phyloP scores from a whole-genome alignment of 2,888 invertebrate species.

The Leucoptera coffeella region DNA sequence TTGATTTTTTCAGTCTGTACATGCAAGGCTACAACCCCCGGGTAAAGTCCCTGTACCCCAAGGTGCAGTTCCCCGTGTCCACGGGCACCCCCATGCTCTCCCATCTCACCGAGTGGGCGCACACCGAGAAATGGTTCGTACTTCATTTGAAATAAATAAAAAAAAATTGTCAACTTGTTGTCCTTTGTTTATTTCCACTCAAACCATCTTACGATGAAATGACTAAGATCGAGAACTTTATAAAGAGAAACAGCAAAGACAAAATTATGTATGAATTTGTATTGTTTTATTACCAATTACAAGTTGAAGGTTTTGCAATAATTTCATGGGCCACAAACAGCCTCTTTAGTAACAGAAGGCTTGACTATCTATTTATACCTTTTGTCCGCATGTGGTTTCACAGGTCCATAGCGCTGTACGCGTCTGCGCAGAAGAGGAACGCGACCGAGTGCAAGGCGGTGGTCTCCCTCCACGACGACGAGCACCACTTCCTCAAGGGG shows the following conservation, averaged over 20 bases:
- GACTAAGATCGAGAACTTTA: not conserved
- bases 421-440: conserved; percentile 18
- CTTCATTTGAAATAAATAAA: not conserved
- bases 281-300: not conserved
- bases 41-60: conserved; percentile 64
- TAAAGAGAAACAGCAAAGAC: too few species aligned
- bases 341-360: too few species aligned
- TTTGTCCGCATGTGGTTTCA: not conserved
- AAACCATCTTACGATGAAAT: not conserved
- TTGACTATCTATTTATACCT: too few species aligned
- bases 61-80: conserved; percentile 71
- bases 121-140: conserved; percentile 57
- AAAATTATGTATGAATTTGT: not conserved
- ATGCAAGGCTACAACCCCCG: conserved; percentile 64
- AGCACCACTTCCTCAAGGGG: conserved; percentile 59
- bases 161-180: not conserved
- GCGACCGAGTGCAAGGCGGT: conserved; percentile 44
- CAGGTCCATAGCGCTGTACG: conserved; percentile 35
- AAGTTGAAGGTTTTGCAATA: too few species aligned
- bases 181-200: not conserved
- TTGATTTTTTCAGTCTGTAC: conserved; percentile 64
- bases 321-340: too few species aligned
- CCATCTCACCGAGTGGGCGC: conserved; percentile 76
- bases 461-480: conserved; percentile 47
- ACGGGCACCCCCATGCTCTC: conserved; percentile 75